Conservation (phyloP, 2,888 invertebrate species). For the Drosophila meridiana region DNA sequence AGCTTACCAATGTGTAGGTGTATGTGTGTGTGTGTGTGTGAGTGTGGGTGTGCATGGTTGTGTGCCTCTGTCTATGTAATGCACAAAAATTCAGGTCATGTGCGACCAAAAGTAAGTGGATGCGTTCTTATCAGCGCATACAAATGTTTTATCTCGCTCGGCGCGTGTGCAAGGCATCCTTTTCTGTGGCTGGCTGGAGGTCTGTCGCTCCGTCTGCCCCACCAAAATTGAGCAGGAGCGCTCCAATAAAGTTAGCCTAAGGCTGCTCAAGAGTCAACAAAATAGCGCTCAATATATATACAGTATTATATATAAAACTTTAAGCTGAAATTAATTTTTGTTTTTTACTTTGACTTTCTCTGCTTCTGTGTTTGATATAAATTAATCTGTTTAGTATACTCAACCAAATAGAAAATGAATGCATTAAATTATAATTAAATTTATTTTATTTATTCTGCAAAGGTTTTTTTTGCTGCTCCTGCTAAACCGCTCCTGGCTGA, state of each 20-base stretch:
- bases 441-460: background rate
- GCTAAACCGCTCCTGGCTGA: slow-evolving; percentile 41
- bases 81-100: slow-evolving; percentile 76
- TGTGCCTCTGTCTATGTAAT: slow-evolving; percentile 28
- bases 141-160: slow-evolving; percentile 76
- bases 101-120: slow-evolving; percentile 79
- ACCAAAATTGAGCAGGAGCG: slow-evolving; percentile 20
- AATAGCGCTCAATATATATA: background rate
- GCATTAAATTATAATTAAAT: slow-evolving; percentile 4
- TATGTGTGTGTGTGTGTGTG: slow-evolving; percentile 8
- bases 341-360: too few species aligned
- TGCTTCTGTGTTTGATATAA: background rate
- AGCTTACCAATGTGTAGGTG: slow-evolving; percentile 12
- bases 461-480: background rate
- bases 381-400: background rate
- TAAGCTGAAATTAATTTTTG: background rate
- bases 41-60: slow-evolving; percentile 9
- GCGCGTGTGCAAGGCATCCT: slow-evolving; percentile 67
- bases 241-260: background rate
- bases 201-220: slow-evolving; percentile 1
- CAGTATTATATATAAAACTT: background rate
- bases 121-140: slow-evolving; percentile 79
- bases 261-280: background rate
- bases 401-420: background rate
- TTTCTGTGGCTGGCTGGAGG: slow-evolving; percentile 41